Evolutionary conservation across 1,140 invertebrate species (phyloP), one percentile per base, ranked within the genome.

Genomic region (Leptonema lineaticorne): DNA sequence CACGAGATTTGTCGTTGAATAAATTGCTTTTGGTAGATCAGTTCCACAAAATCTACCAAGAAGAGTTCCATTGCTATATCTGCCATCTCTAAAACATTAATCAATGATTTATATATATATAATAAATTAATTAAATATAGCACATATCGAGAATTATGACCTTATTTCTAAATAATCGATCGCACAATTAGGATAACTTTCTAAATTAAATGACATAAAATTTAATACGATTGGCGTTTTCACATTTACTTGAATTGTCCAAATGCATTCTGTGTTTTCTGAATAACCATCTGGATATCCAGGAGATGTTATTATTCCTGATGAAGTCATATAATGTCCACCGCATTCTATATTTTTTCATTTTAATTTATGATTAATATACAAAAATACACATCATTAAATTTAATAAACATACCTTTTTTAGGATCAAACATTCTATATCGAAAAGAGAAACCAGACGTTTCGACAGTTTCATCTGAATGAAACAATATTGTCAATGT

Each of bases 71-170:
- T 81, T 84, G 11, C 79, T 75, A 58, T 83, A 82, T 4, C 82
- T 84, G 45, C 92, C 92, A 78, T 94, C 93, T 73, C 92, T 91
- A n/a, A n/a, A n/a, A n/a, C n/a, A n/a, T n/a, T n/a, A n/a, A n/a
- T n/a, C n/a, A n/a, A n/a, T n/a, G n/a, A n/a, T n/a, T n/a, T n/a
- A n/a, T n/a, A n/a, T n/a, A n/a, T n/a, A n/a, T n/a, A n/a, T n/a
- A n/a, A n/a, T n/a, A n/a, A n/a, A n/a, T n/a, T n/a, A n/a, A n/a
- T n/a, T n/a, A n/a, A n/a, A n/a, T n/a, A n/a, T n/a, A n/a, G n/a
- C n/a, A n/a, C n/a, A n/a, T n/a, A n/a, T n/a, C n/a, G n/a, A n/a
- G n/a, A n/a, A n/a, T n/a, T n/a, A n/a, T n/a, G n/a, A n/a, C n/a
- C n/a, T n/a, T n/a, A n/a, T n/a, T n/a, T n/a, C n/a, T n/a, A n/a